Base-by-base conservation (phyloP, 2,888 invertebrate species). In the Flabesymbios commensalis region DNA sequence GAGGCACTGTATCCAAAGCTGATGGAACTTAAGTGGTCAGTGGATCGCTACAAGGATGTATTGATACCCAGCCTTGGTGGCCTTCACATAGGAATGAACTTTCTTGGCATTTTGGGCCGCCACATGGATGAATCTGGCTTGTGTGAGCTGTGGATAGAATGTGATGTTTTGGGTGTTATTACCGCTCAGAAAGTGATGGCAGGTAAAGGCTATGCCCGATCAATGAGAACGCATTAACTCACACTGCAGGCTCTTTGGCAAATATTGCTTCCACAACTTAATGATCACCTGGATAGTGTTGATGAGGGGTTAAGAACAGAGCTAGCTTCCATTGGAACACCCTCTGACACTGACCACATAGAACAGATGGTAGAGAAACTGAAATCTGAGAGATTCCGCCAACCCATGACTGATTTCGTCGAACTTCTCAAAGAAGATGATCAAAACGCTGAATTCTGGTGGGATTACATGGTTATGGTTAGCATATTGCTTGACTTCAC, bases 11-110 rank as follows among this genome's bases (percentile, higher is more conserved):
- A 41, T 42, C 32, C 33, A 17, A 59, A 57, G 19, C 33, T 45
- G 17, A 36, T 59, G 51, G 57, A 59, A 28, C 41, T 59, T 7
- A 33, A 63, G 28, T 62, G 58, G 58, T 26, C 22, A 3, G 17
- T 42, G 22, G 39, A 41, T 14, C 39, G 49, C 22, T 53, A 43
- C 26, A 31, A 39, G n/a, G 42, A 61, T 19, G 19, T 49, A 17
- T n/a, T 61, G 17, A 53, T 57, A 43, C 55, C 41, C 2, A 14
- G 56, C 26, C 49, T 61, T 3, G 61, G 61, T 26, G 45, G 57
- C 3, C 36, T 61, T 14, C 59, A 62, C 39, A 60, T 32, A 41
- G 56, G 51, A 17, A 61, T 61, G 61, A 57, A 64, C 53, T 62
- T 59, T 39, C 42, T 53, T 53, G 19, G 36, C 3, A 54, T 52